These are phyloP conservation scores for Aepyceros melampus DNA, from an alignment of 2,113 vertebrate species.

Conservation along the genomic window DNA sequence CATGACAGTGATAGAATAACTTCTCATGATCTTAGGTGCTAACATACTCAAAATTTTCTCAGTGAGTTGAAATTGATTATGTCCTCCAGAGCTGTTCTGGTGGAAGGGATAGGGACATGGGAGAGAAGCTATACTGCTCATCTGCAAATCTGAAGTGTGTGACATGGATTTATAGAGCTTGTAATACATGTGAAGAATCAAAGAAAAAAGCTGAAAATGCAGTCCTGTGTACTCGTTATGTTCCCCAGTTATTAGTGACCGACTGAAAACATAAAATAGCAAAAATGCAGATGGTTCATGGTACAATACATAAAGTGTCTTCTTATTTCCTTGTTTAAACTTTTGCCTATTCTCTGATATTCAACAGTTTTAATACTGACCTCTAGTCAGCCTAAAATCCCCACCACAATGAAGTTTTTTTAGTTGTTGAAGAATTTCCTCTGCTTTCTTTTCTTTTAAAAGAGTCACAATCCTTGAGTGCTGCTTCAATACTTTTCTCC, in stretches of 20 bases:
- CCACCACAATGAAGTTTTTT: background rate
- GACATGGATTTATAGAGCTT: background rate
- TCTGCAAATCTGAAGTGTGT: background rate
- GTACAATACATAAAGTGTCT: background rate
- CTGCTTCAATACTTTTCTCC: background rate
- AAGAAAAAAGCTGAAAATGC: background rate
- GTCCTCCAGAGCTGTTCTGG: background rate
- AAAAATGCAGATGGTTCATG: background rate
- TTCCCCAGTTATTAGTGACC: background rate
- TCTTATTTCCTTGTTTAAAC: background rate
- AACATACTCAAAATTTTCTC: background rate
- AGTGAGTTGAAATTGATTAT: background rate
- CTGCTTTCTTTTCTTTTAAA: background rate
- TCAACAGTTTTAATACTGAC: background rate
- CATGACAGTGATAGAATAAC: background rate
- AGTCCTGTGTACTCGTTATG: background rate
- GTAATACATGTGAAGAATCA: background rate
- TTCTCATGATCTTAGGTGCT: background rate
- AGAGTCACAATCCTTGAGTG: background rate
- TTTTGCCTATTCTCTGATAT: background rate
- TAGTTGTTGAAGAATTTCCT: background rate
- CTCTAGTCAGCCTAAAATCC: background rate
- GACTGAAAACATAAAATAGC: background rate
- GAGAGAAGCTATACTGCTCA: background rate
- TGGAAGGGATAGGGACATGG: background rate